Conservation (phyloP, 2,113 vertebrate species). For the Rhadina sibilatrix region DNA sequence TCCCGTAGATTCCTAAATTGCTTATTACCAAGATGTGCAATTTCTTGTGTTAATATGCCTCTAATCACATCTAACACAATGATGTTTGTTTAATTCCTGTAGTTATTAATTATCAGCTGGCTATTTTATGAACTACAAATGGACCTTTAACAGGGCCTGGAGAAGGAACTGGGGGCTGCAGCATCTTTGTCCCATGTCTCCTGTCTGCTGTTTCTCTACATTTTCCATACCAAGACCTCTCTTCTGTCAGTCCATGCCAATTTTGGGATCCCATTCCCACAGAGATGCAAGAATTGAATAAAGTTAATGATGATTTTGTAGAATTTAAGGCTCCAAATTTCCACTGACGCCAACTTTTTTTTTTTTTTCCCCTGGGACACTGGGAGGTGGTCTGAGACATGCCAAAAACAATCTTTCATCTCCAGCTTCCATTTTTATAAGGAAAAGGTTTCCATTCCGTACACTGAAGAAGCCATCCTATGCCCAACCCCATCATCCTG, state of each 20-base stretch:
- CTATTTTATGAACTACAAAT: background rate
- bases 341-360: background rate
- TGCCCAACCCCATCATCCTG: background rate
- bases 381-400: fast-evolving
- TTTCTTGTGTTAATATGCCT: background rate
- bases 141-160: background rate
- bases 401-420: background rate
- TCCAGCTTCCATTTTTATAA: background rate
- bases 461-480: fast-evolving
- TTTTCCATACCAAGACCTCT: background rate
- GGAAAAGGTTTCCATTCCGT: background rate
- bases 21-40: background rate
- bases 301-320: background rate
- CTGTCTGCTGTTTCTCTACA: background rate
- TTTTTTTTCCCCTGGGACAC: fast-evolving
- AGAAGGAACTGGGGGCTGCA: background rate
- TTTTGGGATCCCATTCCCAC: background rate
- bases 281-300: background rate
- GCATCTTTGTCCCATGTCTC: background rate
- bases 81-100: background rate
- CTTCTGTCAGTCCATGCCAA: background rate
- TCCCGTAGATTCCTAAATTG: background rate
- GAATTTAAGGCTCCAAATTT: background rate
- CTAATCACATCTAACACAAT: background rate
- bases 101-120: background rate